These are phyloP conservation scores for Lithophane semibrunnea DNA, from an alignment of 2,888 invertebrate genomes.

Conservation along the genomic window DNA sequence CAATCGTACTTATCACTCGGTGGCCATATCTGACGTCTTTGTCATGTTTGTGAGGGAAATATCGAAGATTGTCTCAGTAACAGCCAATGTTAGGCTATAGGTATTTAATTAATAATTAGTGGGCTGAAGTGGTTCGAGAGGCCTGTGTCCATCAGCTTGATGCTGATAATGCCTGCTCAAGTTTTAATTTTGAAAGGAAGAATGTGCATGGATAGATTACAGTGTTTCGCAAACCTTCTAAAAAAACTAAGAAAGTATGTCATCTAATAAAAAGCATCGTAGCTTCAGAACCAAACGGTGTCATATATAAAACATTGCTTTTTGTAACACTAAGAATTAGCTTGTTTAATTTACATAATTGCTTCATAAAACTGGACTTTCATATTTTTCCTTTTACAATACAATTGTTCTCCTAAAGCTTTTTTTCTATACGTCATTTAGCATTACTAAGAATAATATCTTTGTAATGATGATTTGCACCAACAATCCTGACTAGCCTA, in stretches of 20 bases:
- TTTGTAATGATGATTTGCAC: neutral
- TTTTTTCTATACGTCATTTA: neutral
- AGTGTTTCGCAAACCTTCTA: neutral
- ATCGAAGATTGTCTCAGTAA: conserved; percentile 3
- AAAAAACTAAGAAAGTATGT: neutral
- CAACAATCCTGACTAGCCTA: neutral
- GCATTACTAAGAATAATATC: too few relatives aligned
- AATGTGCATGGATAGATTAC: neutral
- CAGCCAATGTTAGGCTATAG: neutral
- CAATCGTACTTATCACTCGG: conserved; percentile 45
- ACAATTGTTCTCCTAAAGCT: neutral
- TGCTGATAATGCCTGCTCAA: neutral
- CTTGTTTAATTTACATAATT: conserved; percentile 29
- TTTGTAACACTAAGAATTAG: neutral
- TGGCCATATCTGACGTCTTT: conserved; percentile 44
- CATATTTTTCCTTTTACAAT: neutral
- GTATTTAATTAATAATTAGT: neutral
- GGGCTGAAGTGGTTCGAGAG: neutral
- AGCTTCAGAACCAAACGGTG: neutral
- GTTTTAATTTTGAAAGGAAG: neutral
- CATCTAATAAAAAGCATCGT: neutral
- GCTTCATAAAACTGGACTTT: neutral
- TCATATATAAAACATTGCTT: neutral
- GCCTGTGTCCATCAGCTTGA: neutral
- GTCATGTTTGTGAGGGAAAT: conserved; percentile 8